Conservation (phyloP, 2,797 vertebrate genomes). For the Cynopterus sphinx region DNA sequence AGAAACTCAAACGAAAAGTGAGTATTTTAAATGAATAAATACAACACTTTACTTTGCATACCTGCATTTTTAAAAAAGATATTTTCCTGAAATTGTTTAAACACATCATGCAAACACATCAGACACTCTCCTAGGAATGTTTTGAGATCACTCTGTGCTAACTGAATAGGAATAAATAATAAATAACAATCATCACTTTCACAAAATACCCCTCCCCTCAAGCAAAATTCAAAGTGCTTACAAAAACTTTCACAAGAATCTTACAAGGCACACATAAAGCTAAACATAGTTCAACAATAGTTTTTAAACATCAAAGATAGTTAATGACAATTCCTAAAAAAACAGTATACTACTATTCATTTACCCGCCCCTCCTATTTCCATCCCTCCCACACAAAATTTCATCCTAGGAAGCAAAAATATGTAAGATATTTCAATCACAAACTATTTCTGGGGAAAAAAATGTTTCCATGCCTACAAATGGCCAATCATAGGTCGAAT, state of each 20-base stretch:
- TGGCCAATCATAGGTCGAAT: conserved; percentile 25
- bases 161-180: conserved; percentile 75
- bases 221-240: conserved; percentile 74
- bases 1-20: conserved; percentile 59
- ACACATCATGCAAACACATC: conserved; percentile 66
- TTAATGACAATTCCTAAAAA: not conserved
- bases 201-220: conserved; percentile 43
- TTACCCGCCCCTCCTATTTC: not conserved
- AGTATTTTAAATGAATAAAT: conserved; percentile 56
- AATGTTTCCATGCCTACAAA: conserved; percentile 43
- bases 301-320: conserved; percentile 62
- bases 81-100: conserved; percentile 58
- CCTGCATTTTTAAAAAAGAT: conserved; percentile 43
- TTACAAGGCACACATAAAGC: conserved; percentile 74
- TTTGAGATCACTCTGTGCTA: conserved; percentile 63
- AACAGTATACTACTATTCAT: conserved; percentile 26
- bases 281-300: conserved; percentile 47
- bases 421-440: conserved; percentile 62
- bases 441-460: conserved; percentile 62
- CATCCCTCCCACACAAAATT: not conserved
- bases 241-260: conserved; percentile 70
- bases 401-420: conserved; percentile 62
- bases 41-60: conserved; percentile 46
- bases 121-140: conserved; percentile 66
- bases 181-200: conserved; percentile 69